These are phyloP conservation scores for Mohoua ochrocephala DNA, from an alignment of 2,113 vertebrate species.

Conservation along the genomic window DNA sequence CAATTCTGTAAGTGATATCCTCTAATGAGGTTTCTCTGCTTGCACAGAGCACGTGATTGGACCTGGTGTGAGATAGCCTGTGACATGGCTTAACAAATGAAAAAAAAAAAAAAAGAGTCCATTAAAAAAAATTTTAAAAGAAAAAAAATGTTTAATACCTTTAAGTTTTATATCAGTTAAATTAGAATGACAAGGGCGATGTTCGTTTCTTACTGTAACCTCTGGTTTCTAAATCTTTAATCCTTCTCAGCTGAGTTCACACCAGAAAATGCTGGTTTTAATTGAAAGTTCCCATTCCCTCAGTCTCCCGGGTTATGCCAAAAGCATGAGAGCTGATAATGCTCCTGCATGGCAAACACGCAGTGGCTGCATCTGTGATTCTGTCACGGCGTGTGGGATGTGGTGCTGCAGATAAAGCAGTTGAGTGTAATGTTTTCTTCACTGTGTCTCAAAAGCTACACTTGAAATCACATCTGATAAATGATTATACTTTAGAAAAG, in stretches of 20 bases:
- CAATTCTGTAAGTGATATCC: not conserved
- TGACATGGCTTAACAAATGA: not conserved
- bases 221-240: not conserved
- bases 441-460: not conserved
- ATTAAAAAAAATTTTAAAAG: not conserved
- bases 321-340: not conserved
- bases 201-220: not conserved
- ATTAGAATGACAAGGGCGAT: not conserved
- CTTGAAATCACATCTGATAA: slow-evolving; percentile 41
- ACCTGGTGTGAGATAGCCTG: not conserved
- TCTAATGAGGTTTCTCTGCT: not conserved
- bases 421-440: not conserved
- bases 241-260: not conserved
- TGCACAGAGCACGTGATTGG: not conserved
- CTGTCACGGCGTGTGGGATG: not conserved
- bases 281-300: not conserved
- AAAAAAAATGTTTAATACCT: not conserved
- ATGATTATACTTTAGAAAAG: slow-evolving; percentile 11
- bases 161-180: not conserved
- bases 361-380: not conserved
- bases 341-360: not conserved
- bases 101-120: not conserved
- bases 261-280: not conserved
- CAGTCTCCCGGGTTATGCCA: not conserved
- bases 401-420: not conserved